phyloP scores from a whole-genome alignment of 1,140 invertebrate genomes.

The Drosophila nigromelanica region DNA sequence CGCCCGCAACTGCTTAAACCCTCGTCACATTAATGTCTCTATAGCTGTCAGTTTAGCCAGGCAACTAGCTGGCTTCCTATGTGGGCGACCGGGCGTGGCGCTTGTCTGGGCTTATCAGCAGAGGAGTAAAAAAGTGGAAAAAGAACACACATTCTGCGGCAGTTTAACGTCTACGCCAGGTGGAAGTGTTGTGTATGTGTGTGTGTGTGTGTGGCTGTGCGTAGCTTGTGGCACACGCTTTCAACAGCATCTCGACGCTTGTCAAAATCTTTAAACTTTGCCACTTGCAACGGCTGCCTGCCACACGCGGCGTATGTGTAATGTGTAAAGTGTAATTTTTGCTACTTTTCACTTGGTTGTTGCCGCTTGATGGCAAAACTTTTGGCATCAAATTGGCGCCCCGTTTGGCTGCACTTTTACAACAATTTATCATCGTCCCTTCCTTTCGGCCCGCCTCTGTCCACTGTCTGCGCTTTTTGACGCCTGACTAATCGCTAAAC shows the following conservation, averaged over 20 bases:
- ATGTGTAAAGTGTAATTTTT: slow-evolving; percentile 54
- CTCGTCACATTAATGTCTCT: slow-evolving; percentile 82
- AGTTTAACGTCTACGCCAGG: slow-evolving; percentile 68
- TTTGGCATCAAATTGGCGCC: slow-evolving; percentile 75
- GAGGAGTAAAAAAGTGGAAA: not conserved
- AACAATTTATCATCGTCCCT: slow-evolving; percentile 65
- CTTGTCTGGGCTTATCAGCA: slow-evolving; percentile 70
- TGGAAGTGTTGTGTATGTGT: slow-evolving; percentile 27
- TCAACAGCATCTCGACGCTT: slow-evolving; percentile 58
- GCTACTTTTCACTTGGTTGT: slow-evolving; percentile 36
- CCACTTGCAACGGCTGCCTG: slow-evolving; percentile 1
- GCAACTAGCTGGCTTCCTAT: slow-evolving; percentile 41
- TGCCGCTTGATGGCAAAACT: slow-evolving; percentile 55
- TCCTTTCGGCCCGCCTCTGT: not conserved
- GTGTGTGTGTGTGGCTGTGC: slow-evolving; percentile 52
- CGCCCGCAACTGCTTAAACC: slow-evolving; percentile 52
- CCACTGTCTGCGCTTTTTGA: slow-evolving; percentile 35
- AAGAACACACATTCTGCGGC: slow-evolving; percentile 43
- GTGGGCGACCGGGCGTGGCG: slow-evolving; percentile 15
- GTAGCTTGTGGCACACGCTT: slow-evolving; percentile 56
- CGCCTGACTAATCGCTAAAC: slow-evolving; percentile 80
- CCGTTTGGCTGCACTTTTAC: slow-evolving; percentile 48
- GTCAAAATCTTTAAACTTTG: slow-evolving; percentile 46
- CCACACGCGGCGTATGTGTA: slow-evolving; percentile 59
- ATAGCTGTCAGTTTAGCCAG: slow-evolving; percentile 77